Evolutionary conservation across 2,797 vertebrate species (phyloP).

Genomic region (Adrianichthys oophorus): DNA sequence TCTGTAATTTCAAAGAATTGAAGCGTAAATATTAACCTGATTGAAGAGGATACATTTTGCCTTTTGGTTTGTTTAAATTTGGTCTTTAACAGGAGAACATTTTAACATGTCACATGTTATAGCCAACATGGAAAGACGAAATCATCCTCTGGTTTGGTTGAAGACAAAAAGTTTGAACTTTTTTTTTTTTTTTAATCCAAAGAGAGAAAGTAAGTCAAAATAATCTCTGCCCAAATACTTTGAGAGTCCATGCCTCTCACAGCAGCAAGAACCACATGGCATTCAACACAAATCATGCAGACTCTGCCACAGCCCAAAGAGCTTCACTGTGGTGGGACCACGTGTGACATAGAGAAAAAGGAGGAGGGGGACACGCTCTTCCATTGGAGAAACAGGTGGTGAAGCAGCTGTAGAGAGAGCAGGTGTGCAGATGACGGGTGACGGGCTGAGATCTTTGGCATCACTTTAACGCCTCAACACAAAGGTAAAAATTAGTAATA

Average conservation of each 20-base stretch:
- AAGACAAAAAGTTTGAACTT: background rate
- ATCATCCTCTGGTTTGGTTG: too few relatives aligned
- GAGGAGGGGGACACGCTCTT: constrained; percentile 44
- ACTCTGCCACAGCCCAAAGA: constrained; percentile 50
- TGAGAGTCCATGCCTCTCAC: constrained; percentile 32
- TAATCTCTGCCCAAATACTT: constrained; percentile 42
- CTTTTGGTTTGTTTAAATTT: too few relatives aligned
- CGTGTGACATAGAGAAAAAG: constrained; percentile 29
- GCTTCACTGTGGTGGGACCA: constrained; percentile 43
- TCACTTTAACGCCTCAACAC: constrained; percentile 73
- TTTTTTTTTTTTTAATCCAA: constrained; percentile 18
- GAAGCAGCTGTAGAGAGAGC: constrained; percentile 58
- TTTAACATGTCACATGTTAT: too few relatives aligned
- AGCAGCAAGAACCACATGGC: constrained; percentile 59
- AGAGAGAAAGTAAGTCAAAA: constrained; percentile 22
- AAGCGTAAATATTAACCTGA: too few relatives aligned
- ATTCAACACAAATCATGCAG: constrained; percentile 75
- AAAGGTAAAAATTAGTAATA: constrained; percentile 67
- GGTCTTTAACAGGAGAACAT: too few relatives aligned
- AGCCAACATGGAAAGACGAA: too few relatives aligned
- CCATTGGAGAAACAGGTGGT: constrained; percentile 55
- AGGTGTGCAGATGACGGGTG: constrained; percentile 52
- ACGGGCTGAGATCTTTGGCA: constrained; percentile 61
- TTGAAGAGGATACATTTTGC: too few relatives aligned
- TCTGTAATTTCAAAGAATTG: background rate